Percentiles rank a stretch among this genome's conserved stretches.
Evolutionary conservation across 2,797 vertebrate genomes (phyloP).

Genomic region (Hapalemur alaotrensis): DNA sequence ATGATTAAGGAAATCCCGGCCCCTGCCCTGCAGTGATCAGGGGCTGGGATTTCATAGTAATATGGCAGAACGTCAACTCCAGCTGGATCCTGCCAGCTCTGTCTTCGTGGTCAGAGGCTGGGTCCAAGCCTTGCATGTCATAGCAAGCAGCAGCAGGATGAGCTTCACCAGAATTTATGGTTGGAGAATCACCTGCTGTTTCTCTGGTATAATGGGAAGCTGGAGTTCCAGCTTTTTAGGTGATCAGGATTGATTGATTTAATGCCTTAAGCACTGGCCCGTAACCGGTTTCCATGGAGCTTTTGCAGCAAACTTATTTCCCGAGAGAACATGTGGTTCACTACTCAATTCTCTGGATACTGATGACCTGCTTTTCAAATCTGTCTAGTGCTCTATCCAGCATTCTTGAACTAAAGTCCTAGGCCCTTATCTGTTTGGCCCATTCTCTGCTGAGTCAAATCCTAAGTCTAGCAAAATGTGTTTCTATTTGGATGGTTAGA

Average conservation of each 20-base stretch:
- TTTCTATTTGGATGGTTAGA: neutral
- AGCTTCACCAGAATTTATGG: neutral
- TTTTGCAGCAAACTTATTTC: constrained; percentile 37
- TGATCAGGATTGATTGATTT: neutral
- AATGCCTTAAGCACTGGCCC: neutral
- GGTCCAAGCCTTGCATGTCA: neutral
- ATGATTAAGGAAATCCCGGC: neutral
- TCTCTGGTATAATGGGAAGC: neutral
- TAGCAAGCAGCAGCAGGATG: neutral
- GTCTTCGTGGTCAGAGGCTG: neutral
- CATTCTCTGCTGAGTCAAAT: neutral
- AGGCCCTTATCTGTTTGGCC: neutral
- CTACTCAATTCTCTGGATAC: neutral
- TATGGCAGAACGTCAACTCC: neutral
- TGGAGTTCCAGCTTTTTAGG: neutral
- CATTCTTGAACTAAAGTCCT: neutral
- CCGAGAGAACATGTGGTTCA: neutral
- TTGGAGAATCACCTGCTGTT: neutral
- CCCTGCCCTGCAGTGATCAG: neutral
- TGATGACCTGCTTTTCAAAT: neutral
- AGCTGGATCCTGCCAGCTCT: neutral
- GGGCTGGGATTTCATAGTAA: neutral
- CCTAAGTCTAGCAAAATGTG: neutral
- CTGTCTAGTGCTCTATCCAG: neutral
- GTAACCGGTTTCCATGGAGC: neutral